Base-by-base conservation (phyloP, 2,888 invertebrate species). In the Tetragonula carbonaria region DNA sequence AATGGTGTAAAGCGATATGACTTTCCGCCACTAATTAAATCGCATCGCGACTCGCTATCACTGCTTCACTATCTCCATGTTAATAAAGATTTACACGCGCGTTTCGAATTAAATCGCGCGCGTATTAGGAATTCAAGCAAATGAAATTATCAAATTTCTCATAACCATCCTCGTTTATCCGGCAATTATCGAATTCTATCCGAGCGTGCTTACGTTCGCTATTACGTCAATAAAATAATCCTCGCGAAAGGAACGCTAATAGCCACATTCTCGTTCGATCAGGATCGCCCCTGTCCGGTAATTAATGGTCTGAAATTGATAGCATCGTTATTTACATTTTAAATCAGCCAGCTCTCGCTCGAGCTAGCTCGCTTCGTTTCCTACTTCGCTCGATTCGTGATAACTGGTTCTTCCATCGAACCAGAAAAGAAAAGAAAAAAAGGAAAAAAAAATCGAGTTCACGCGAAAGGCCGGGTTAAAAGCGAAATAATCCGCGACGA, bases 241-340 rank as follows among this genome's bases (percentile, higher is more conserved):
- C 23, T 14, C 57, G 67, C 6, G 23, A 11, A 23, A n/a, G 16
- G 45, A 51, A 28, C 50, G 18, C 13, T 45, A 53, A 16, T 23
- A 45, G 28, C n/a, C 0, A 11, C 4, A 11, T 2, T n/a, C 70
- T 28, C 28, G 8, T 66, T 45, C 18, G 3, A 53, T 67, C 13
- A n/a, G n/a, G 23, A 38, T 65, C 33, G 53, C 16, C 14, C 11
- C 11, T 28, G 4, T 1, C 0, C 33, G 28, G 4, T 74, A 80
- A 82, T 74, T 80, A 82, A 70, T 18, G 38, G n/a, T 50, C 21
- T 57, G 18, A 23, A 68, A 70, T 80, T 70, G 57, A 70, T 68
- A 65, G 70, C 21, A 11, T 16, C n/a, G 45, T 80, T 50, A 70
- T 79, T 74, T 65, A 33, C 62, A 70, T 65, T 68, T 74, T 23